Evolutionary conservation across 2,888 invertebrate genomes (phyloP), one percentile per base, ranked within the genome.

Genomic region (Ochlodes sylvanus): DNA sequence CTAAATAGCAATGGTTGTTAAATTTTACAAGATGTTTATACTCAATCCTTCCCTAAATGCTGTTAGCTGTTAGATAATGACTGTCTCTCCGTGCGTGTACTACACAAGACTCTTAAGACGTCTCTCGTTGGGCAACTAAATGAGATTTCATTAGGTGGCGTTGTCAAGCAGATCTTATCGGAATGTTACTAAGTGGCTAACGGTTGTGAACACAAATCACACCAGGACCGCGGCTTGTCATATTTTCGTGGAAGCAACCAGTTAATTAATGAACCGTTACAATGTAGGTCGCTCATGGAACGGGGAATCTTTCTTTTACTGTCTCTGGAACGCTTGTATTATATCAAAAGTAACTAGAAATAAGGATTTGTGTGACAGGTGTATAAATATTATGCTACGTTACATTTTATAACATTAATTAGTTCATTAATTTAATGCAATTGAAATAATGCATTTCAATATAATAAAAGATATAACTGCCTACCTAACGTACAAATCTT

Each of bases 111-210:
- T 38, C 9, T 0, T 9, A 0, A 12, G 12, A 38, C 9, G 3
- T 38, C 38, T 38, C 10, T 2, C 27, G 27, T 27, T 38, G 38
- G 12, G 12, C 38, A 12, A 27, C 12, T 38, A 17, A 17, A 17
- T 47, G 44, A 15, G 15, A 42, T 12, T 15, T 47, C 44, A 9
- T 47, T 9, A 47, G 44, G 15, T 6, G 6, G 15, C 6, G 15
- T 1, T 42, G 14, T 42, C 42, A 1, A 1, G 1, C 44, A 69
- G 83, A 80, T 69, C 69, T 75, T 74, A 70, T 71, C 72, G 60
- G 60, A 65, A 65, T 65, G 63, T 69, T 66, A 66, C 70, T 73
- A 64, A 69, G 70, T 70, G 72, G 64, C 66, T 38, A 10, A 12
- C 34, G 10, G 38, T 38, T 68, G 68, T 66, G 67, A 68, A 68